Evolutionary conservation across 2,888 invertebrate species (phyloP), one percentile per base, ranked within the genome.

Genomic region (Acleris laterana): DNA sequence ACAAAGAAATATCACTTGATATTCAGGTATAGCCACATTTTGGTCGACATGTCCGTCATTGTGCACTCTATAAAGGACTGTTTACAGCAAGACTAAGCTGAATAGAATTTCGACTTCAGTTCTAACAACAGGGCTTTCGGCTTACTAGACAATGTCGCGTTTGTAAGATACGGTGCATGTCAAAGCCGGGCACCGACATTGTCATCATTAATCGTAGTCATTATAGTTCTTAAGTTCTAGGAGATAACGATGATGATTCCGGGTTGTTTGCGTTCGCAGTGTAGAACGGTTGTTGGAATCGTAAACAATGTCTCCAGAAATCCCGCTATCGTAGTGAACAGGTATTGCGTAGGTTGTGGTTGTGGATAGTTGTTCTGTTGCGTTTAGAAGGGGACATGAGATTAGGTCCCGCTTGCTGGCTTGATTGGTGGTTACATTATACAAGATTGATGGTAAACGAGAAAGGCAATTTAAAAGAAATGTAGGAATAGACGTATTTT

Each of bases 251-350:
- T 38, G 48, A 56, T 46, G 51, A 50, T 62, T 46, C 32, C 46
- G 19, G 38, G 57, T 52, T 62, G 60, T 60, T 32, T 50, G 60
- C 68, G 73, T 71, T 70, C 73, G 73, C 72, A 74, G 72, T 71
- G 80, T 83, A 79, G 78, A 78, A 81, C 81, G 83, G 81, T 80
- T 86, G 87, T 85, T 83, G 77, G 78, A 74, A 78, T 79, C 78
- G 83, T 85, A 84, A 85, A 86, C 84, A 82, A 74, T 83, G 81
- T 83, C 79, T 79, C 77, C 73, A 80, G 83, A 84, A 83, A 82
- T 84, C 80, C 81, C 63, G 68, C 80, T 81, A 78, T 78, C 82
- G 78, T 75, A 79, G 78, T 80, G 76, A 80, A 82, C 79, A 80
- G 76, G 75, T 70, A 69, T 57, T 68, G 58, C 68, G 69, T 73